phyloP scores from a whole-genome alignment of 2,888 invertebrate genomes.

The Heteromyza rotundicornis region DNA sequence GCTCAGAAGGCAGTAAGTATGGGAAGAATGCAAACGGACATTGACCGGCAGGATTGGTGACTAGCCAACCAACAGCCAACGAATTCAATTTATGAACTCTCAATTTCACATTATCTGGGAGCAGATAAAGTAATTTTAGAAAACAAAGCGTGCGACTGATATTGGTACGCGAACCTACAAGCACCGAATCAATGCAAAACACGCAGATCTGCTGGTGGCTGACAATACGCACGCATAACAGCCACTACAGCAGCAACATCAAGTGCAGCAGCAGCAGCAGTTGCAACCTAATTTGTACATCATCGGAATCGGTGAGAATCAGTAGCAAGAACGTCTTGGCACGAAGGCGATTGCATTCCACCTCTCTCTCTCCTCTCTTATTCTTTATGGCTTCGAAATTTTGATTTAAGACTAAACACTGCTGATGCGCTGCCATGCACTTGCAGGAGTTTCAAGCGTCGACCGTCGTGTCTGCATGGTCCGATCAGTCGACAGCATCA shows the following conservation, averaged over 20 bases:
- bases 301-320: conserved; percentile 2
- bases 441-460: too few relatives aligned
- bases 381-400: conserved; percentile 18
- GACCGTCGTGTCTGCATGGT: not conserved
- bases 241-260: conserved; percentile 3
- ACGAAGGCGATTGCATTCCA: not conserved
- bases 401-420: conserved; percentile 5
- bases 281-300: too few relatives aligned
- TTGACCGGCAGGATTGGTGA: conserved; percentile 13
- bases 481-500: not conserved
- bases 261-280: conserved; percentile 7
- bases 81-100: conserved; percentile 27
- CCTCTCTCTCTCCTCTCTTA: conserved; percentile 1
- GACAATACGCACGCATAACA: conserved; percentile 6
- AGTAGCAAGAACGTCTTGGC: not conserved
- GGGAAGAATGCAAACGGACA: conserved; percentile 9
- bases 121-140: conserved; percentile 24
- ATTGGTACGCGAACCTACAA: not conserved
- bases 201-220: not conserved
- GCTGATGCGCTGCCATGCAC: conserved; percentile 19
- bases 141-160: conserved; percentile 22
- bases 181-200: not conserved
- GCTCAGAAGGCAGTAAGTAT: not conserved
- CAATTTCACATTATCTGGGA: conserved; percentile 24
- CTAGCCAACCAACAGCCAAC: not conserved